A percentile compares a stretch with the other conserved stretches of the same genome.
phyloP scores from a whole-genome alignment of 1,140 invertebrate species.

The Meloidogyne exigua region DNA sequence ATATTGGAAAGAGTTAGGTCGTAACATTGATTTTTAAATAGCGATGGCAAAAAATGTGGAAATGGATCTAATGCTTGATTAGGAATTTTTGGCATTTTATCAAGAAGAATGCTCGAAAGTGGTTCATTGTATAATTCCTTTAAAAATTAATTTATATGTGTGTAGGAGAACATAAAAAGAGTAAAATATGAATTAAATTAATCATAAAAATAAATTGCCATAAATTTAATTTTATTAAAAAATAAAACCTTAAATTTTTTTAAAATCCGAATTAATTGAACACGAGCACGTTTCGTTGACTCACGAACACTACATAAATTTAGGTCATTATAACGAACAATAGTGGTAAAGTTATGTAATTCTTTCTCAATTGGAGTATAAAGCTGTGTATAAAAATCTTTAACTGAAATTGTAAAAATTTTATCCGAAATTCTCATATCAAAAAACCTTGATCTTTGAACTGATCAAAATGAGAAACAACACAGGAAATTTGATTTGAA shows the following conservation, averaged over 20 bases:
- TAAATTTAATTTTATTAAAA: background rate
- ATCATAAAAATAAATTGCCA: background rate
- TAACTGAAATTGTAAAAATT: slow-evolving; percentile 66
- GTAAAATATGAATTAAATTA: background rate
- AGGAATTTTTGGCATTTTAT: slow-evolving; percentile 8
- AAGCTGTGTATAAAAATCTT: slow-evolving; percentile 63
- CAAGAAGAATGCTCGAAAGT: background rate
- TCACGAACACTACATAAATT: slow-evolving; percentile 90
- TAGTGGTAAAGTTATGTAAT: slow-evolving; percentile 27
- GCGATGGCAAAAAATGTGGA: background rate
- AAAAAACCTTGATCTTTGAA: slow-evolving; percentile 68
- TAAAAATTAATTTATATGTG: background rate
- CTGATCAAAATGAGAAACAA: slow-evolving; percentile 80
- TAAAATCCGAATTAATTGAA: slow-evolving; percentile 57
- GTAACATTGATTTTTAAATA: background rate
- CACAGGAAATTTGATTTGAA: slow-evolving; percentile 69
- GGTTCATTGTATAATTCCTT: slow-evolving; percentile 20
- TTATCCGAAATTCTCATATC: background rate
- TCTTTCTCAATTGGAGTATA: slow-evolving; percentile 72
- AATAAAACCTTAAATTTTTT: slow-evolving; percentile 54
- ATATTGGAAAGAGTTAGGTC: background rate
- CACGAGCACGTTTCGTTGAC: slow-evolving; percentile 52
- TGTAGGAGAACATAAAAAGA: too few relatives aligned
- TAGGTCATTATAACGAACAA: slow-evolving; percentile 78
- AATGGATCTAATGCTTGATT: background rate